These are phyloP conservation scores for Periphyllus acericola DNA, from an alignment of 2,888 invertebrate genomes.

Conservation along the genomic window DNA sequence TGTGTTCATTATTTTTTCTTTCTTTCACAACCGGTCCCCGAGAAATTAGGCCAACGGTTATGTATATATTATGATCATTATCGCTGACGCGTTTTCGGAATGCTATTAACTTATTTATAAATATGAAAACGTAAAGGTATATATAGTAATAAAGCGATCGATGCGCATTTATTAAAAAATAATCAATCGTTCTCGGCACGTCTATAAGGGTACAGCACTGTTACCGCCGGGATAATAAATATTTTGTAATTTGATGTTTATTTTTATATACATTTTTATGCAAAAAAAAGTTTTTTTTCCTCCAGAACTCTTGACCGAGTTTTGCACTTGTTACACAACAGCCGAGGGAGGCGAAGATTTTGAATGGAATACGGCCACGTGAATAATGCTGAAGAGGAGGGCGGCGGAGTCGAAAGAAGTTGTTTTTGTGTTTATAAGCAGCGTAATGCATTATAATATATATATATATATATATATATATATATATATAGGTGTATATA, in stretches of 20 bases:
- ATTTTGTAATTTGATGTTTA: neutral
- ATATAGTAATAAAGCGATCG: neutral
- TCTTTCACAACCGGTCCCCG: slow-evolving; percentile 48
- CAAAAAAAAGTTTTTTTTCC: neutral
- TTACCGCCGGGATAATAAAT: neutral
- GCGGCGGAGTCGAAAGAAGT: neutral
- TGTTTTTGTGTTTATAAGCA: neutral
- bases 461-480: neutral
- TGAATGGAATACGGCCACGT: slow-evolving; percentile 26
- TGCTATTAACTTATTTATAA: neutral
- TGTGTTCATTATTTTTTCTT: neutral
- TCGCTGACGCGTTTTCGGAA: slow-evolving; percentile 39
- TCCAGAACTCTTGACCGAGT: slow-evolving; percentile 1
- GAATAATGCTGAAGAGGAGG: neutral
- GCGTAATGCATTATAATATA: neutral
- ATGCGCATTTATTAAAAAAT: slow-evolving; percentile 1
- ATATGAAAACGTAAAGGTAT: neutral
- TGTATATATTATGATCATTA: slow-evolving; percentile 16
- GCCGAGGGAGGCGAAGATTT: slow-evolving; percentile 1
- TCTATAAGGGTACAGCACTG: neutral
- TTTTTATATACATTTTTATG: neutral
- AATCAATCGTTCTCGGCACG: slow-evolving; percentile 1
- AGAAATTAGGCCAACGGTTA: slow-evolving; percentile 53
- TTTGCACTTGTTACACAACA: slow-evolving; percentile 28
- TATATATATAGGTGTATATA: too few relatives aligned